phyloP scores from a whole-genome alignment of 2,113 vertebrate species.

The Turnix velox region DNA sequence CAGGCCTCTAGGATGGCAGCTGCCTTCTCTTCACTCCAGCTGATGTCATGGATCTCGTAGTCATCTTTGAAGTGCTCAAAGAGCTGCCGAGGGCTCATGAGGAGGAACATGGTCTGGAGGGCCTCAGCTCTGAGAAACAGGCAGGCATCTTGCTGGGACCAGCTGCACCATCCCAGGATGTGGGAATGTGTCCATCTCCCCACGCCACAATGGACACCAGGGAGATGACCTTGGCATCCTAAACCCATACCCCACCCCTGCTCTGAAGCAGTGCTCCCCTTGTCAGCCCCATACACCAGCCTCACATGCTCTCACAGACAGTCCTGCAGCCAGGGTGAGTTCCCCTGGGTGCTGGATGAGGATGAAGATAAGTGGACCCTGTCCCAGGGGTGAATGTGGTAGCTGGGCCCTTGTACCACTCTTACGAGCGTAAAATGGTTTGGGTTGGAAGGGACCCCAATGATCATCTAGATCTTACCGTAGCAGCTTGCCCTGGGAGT shows the following conservation, averaged over 20 bases:
- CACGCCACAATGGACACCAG: background rate
- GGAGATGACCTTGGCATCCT: background rate
- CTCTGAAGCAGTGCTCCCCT: background rate
- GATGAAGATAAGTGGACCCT: background rate
- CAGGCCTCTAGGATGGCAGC: constrained; percentile 90
- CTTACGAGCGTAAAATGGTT: too few relatives aligned
- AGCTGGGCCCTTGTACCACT: background rate
- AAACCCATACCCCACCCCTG: background rate
- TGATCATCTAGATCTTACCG: constrained; percentile 86
- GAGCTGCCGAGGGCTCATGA: constrained; percentile 97
- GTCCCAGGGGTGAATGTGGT: background rate
- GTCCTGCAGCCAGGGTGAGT: background rate
- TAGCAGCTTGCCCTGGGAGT: constrained; percentile 82
- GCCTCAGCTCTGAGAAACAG: constrained; percentile 85
- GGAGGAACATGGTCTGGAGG: constrained; percentile 95
- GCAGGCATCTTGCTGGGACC: background rate
- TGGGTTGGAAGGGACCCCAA: too few relatives aligned
- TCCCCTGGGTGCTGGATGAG: background rate
- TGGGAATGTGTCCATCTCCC: background rate
- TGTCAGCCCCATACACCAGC: background rate
- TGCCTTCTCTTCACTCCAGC: constrained; percentile 95
- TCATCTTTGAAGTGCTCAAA: constrained; percentile 97
- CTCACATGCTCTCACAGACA: background rate
- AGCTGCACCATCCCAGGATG: background rate
- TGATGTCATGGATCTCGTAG: constrained; percentile 97